Percentiles rank a stretch among this genome's conserved stretches.
Conservation (phyloP, 2,113 vertebrate species). For the Proteles cristata region DNA sequence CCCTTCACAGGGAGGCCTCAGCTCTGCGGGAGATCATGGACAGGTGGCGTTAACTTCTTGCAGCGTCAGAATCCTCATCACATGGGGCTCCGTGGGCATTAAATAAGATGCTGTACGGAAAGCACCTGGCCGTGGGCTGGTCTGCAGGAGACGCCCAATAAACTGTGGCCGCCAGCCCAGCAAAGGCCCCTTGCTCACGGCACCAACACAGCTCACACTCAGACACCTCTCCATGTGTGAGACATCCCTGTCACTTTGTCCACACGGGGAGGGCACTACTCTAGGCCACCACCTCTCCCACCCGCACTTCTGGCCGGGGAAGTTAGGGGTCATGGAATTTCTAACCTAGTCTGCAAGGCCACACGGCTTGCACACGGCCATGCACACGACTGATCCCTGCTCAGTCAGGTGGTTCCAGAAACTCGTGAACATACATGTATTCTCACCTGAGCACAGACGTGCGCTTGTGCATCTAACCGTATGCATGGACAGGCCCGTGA, state of each 20-base stretch:
- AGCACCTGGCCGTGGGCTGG: not conserved
- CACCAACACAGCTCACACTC: not conserved
- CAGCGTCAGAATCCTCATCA: not conserved
- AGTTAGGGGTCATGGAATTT: not conserved
- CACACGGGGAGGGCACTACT: not conserved
- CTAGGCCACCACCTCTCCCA: not conserved
- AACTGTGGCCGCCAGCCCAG: not conserved
- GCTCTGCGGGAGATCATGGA: not conserved
- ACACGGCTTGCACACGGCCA: not conserved
- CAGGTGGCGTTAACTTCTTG: not conserved
- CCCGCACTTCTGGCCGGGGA: not conserved
- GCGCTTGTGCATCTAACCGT: not conserved
- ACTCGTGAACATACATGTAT: fast-evolving
- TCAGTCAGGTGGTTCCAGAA: not conserved
- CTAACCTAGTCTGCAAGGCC: not conserved
- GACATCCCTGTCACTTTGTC: not conserved
- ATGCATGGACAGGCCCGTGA: not conserved
- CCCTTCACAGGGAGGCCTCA: not conserved
- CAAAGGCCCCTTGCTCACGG: not conserved
- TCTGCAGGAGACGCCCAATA: not conserved
- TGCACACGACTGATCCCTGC: not conserved
- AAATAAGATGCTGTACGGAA: not conserved
- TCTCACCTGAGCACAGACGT: fast-evolving
- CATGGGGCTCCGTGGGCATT: not conserved
- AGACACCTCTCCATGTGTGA: not conserved